Base-by-base conservation (phyloP, 1,140 invertebrate species). In the Magallana angulata region DNA sequence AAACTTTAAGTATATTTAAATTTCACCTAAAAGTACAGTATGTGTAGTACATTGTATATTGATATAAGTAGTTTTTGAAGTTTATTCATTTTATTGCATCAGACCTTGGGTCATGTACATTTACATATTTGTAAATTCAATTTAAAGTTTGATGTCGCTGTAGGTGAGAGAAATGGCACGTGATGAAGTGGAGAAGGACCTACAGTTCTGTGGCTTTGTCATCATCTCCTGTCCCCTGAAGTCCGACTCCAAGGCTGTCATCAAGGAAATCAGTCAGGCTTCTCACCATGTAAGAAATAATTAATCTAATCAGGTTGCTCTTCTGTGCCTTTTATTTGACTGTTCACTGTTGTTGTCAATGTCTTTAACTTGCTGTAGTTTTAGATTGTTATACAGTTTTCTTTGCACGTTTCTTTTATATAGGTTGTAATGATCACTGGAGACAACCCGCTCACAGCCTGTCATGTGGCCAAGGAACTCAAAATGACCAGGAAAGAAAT, bases 171-270 rank as follows among this genome's bases (percentile, higher is more conserved):
- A 98, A 90, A 94, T 98, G 56, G 97, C 96, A 16, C 96, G 99
- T 81, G 97, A 99, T 56, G 96, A 97, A 85, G 96, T 99, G 4
- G 99, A 99, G 95, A 96, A 95, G 59, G 96, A 98, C 93, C 95
- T 99, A 64, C 96, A 96, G 6, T 99, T 99, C 96, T 98, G 96
- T 90, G 99, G 99, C 11, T 99, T 99, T 95, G 97, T 99, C n/a
- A 97, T 99, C 24, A 99, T 99, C 91, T 99, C 98, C 0, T 99
- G 99, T 95, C 99, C 99, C 0, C 96, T 99, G 76, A 99, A 99
- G 95, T 95, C 96, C 0, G 99, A 99, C 94, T 99, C 99, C 0
- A 98, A 98, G 94, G 95, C 96, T 84, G 98, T 98, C 11, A 98
- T 99, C 82, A 97, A 97, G 92, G 98, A 99, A 96, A 97, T 99